Conservation (phyloP, 2,888 invertebrate species). For the Taenaris catops region DNA sequence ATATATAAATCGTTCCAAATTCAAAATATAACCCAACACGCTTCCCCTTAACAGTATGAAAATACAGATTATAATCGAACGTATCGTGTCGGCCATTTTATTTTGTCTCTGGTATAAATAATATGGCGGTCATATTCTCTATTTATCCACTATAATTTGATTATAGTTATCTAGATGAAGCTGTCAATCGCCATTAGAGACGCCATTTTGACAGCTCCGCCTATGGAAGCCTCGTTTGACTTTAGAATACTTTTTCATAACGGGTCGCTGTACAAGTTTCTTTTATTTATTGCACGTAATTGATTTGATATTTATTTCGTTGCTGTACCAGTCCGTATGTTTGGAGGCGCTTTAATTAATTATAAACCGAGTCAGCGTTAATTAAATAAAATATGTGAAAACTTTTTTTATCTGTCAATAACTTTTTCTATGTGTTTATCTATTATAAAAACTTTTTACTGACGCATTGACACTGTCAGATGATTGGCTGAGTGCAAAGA, state of each 20-base stretch:
- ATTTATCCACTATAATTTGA: constrained; percentile 44
- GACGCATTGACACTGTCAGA: too few relatives aligned
- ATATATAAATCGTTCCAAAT: constrained; percentile 2
- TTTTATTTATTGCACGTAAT: too few relatives aligned
- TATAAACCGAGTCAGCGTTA: too few relatives aligned
- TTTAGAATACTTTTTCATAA: constrained; percentile 7
- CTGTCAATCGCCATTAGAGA: constrained; percentile 63
- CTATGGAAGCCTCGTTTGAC: constrained; percentile 11
- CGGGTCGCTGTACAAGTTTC: neutral
- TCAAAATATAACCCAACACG: constrained; percentile 7
- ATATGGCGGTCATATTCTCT: constrained; percentile 20
- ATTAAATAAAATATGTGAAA: too few relatives aligned
- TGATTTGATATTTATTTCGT: too few relatives aligned
- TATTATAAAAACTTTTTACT: too few relatives aligned
- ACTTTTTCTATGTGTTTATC: too few relatives aligned
- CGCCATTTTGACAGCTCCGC: constrained; percentile 48
- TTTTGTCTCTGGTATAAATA: neutral
- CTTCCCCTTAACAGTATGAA: neutral
- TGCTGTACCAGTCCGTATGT: too few relatives aligned
- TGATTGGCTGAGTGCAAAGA: too few relatives aligned
- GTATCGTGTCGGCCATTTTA: neutral
- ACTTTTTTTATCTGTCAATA: too few relatives aligned
- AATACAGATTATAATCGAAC: constrained; percentile 12
- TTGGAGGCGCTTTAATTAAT: too few relatives aligned
- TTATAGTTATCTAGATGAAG: constrained; percentile 70